Conservation (phyloP, 2,888 invertebrate genomes). For the Folsomia manolachei region DNA sequence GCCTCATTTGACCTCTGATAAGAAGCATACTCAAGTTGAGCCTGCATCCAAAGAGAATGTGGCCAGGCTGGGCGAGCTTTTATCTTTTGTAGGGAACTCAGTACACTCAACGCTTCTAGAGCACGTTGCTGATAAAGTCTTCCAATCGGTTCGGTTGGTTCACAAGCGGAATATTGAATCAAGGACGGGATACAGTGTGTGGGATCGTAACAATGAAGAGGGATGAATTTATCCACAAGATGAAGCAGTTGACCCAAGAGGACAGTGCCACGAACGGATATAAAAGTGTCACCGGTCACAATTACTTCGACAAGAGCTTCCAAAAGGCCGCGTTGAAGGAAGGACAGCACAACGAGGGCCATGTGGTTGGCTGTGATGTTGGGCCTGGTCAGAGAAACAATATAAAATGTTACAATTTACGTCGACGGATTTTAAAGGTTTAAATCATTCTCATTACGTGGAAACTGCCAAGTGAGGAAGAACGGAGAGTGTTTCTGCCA, state of each 20-base stretch:
- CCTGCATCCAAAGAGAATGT: slow-evolving; percentile 45
- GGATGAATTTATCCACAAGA: slow-evolving; percentile 78
- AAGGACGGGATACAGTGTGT: slow-evolving; percentile 80
- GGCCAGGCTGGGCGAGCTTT: slow-evolving; percentile 42
- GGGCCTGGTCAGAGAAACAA: slow-evolving; percentile 61
- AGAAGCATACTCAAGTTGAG: slow-evolving; percentile 44
- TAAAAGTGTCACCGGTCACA: slow-evolving; percentile 80
- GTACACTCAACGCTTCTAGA: slow-evolving; percentile 47
- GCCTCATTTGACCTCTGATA: slow-evolving; percentile 26
- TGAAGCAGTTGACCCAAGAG: slow-evolving; percentile 83
- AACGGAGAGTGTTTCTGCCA: slow-evolving; percentile 80
- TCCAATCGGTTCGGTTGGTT: background rate
- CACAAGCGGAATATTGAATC: slow-evolving; percentile 65
- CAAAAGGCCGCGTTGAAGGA: slow-evolving; percentile 78
- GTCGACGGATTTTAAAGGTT: background rate
- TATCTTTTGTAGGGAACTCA: slow-evolving; percentile 43
- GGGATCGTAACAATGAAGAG: slow-evolving; percentile 78
- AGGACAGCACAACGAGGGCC: slow-evolving; percentile 80
- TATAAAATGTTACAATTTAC: slow-evolving; percentile 11
- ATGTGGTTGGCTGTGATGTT: slow-evolving; percentile 89
- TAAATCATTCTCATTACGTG: slow-evolving; percentile 33
- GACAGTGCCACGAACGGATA: slow-evolving; percentile 87
- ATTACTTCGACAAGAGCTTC: slow-evolving; percentile 89
- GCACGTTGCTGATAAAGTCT: slow-evolving; percentile 40
- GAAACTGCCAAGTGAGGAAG: slow-evolving; percentile 72